Evolutionary conservation across 2,888 invertebrate genomes (phyloP).

Genomic region (Agonopterix subpropinquella): DNA sequence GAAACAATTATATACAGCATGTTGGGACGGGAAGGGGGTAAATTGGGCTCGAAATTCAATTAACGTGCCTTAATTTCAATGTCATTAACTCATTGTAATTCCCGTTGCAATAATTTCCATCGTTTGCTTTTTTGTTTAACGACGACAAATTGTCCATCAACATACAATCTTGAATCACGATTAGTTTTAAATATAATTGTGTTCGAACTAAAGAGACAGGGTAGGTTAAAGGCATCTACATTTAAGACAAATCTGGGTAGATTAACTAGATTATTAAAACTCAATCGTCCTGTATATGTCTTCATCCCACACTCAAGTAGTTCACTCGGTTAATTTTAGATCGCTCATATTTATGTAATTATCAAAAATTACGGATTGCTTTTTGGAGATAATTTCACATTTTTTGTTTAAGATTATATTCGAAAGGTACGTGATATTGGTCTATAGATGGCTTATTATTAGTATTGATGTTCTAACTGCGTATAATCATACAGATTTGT

Average conservation of each 20-base stretch:
- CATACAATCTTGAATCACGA: too few species aligned
- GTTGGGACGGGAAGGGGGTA: neutral
- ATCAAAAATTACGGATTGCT: slow-evolving; percentile 70
- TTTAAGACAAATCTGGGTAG: too few species aligned
- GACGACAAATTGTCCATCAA: too few species aligned
- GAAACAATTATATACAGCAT: slow-evolving; percentile 67
- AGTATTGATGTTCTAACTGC: neutral
- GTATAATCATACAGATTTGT: slow-evolving; percentile 5
- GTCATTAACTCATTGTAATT: neutral
- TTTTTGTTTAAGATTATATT: slow-evolving; percentile 39
- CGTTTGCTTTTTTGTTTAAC: too few species aligned
- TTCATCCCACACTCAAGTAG: slow-evolving; percentile 70
- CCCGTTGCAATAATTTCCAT: too few species aligned
- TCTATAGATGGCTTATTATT: slow-evolving; percentile 11
- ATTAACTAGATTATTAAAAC: neutral
- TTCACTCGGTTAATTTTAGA: slow-evolving; percentile 54
- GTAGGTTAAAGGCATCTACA: too few species aligned
- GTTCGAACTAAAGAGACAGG: too few species aligned
- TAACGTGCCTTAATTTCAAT: too few species aligned
- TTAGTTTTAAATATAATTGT: too few species aligned
- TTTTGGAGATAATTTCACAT: slow-evolving; percentile 54
- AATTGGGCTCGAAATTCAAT: too few species aligned
- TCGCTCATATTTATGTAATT: slow-evolving; percentile 59
- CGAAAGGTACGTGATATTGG: slow-evolving; percentile 8
- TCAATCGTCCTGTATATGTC: slow-evolving; percentile 9